These are phyloP conservation scores for Luehdorfia chinensis DNA, from an alignment of 1,140 invertebrate species.

Conservation along the genomic window DNA sequence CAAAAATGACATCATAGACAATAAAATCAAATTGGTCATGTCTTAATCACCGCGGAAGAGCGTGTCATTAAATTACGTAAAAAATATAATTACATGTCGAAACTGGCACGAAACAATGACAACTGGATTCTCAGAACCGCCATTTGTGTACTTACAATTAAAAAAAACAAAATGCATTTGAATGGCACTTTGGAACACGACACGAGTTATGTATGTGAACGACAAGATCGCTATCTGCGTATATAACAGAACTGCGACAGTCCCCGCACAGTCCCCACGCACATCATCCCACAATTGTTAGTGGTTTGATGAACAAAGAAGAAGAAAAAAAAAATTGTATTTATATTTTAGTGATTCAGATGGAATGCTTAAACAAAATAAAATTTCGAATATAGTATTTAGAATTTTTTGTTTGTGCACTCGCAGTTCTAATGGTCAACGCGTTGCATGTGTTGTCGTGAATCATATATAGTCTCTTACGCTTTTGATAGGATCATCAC, in stretches of 20 bases:
- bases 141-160: background rate
- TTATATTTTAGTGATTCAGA: too few relatives aligned
- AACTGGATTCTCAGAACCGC: conserved; percentile 8
- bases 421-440: too few relatives aligned
- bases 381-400: too few relatives aligned
- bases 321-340: background rate
- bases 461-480: too few relatives aligned
- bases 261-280: conserved; percentile 39
- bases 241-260: conserved; percentile 16
- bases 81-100: background rate
- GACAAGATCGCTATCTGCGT: conserved; percentile 12
- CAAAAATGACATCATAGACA: conserved; percentile 3
- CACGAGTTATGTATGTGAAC: conserved; percentile 16
- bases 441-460: too few relatives aligned
- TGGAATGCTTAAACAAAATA: too few relatives aligned
- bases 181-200: background rate
- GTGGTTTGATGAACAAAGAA: background rate
- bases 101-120: conserved; percentile 11
- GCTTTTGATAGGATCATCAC: too few relatives aligned
- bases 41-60: conserved; percentile 1
- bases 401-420: too few relatives aligned
- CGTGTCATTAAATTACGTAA: conserved; percentile 2
- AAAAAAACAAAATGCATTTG: conserved; percentile 1
- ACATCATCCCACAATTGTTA: conserved; percentile 50
- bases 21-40: conserved; percentile 8